phyloP scores from a whole-genome alignment of 2,888 invertebrate species.

The Heliconius aoede region DNA sequence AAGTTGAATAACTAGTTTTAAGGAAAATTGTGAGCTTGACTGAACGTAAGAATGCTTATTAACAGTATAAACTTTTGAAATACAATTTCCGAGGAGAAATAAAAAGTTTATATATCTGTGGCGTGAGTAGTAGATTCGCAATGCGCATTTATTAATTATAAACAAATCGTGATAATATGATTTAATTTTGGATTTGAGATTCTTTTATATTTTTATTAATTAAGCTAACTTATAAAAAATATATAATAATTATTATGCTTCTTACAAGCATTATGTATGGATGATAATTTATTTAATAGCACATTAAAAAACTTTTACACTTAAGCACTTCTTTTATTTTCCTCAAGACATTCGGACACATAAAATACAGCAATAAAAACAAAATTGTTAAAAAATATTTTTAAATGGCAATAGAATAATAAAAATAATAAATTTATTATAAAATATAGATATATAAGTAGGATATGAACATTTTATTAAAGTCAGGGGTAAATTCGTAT shows the following conservation, averaged over 20 bases:
- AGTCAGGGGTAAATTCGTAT: not conserved
- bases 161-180: conserved; percentile 60
- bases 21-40: conserved; percentile 55
- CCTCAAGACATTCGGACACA: not conserved
- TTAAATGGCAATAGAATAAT: not conserved
- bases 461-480: not conserved
- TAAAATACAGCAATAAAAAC: not conserved
- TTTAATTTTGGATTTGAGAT: conserved; percentile 52
- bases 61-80: conserved; percentile 67
- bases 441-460: not conserved
- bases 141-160: conserved; percentile 71
- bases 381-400: not conserved
- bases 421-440: not conserved
- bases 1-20: conserved; percentile 51
- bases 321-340: conserved; percentile 30
- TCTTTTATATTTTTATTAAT: conserved; percentile 58
- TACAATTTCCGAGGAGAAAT: conserved; percentile 56
- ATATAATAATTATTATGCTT: conserved; percentile 44
- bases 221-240: conserved; percentile 68
- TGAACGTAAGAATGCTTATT: conserved; percentile 50
- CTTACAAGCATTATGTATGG: conserved; percentile 40
- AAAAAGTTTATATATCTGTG: conserved; percentile 58
- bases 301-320: conserved; percentile 48
- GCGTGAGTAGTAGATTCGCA: conserved; percentile 53
- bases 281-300: conserved; percentile 43